phyloP scores from a whole-genome alignment of 2,797 vertebrate species.

The Helarctos malayanus region DNA sequence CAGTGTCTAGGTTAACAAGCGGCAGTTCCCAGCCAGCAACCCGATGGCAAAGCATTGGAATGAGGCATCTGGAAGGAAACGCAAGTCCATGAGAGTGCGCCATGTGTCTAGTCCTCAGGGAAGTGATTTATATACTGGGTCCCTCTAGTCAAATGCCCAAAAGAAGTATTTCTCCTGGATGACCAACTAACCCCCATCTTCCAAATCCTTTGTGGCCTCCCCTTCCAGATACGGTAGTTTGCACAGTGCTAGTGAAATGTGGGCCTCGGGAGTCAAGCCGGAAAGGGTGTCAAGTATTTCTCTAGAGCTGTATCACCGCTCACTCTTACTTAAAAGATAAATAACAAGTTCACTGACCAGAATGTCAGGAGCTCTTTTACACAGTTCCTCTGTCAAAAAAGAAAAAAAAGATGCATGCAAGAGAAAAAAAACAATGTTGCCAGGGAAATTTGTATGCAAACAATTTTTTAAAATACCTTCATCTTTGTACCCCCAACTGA shows the following conservation, averaged over 20 bases:
- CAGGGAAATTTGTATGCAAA: neutral
- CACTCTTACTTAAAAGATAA: neutral
- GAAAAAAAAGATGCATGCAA: neutral
- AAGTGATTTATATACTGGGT: neutral
- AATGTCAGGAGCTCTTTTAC: neutral
- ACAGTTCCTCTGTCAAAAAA: neutral
- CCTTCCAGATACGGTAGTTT: neutral
- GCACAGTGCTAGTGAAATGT: neutral
- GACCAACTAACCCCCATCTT: neutral
- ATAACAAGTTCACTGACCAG: neutral
- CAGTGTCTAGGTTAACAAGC: neutral
- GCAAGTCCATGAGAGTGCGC: rapidly evolving
- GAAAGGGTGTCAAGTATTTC: constrained; percentile 6
- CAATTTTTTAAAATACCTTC: neutral
- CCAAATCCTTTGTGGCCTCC: neutral
- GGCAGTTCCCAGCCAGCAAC: neutral
- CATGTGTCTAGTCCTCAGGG: neutral
- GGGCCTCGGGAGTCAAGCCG: neutral
- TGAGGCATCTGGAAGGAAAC: neutral
- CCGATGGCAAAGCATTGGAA: neutral
- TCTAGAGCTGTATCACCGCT: constrained; percentile 15
- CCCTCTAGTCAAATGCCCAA: neutral
- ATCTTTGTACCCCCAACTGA: constrained; percentile 12
- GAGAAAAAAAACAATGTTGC: neutral
- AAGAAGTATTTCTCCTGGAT: neutral